Evolutionary conservation across 2,113 vertebrate genomes (phyloP).

Genomic region (Campylorhamphus procurvoides): DNA sequence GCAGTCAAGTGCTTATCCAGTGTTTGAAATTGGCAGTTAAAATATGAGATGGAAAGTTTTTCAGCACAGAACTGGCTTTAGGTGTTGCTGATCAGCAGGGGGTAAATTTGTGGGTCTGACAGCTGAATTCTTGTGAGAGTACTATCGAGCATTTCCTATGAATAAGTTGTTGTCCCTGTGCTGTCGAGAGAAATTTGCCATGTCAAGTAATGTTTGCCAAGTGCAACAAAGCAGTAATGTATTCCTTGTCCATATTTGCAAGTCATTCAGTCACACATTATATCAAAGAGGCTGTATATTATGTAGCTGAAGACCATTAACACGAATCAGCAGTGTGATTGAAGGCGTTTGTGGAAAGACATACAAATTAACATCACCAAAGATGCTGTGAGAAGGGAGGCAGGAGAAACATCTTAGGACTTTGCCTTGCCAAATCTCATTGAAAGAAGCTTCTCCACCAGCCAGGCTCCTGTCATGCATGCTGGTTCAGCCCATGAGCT

Average conservation of each 20-base stretch:
- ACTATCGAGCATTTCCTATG: neutral
- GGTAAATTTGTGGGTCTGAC: neutral
- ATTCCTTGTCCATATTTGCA: neutral
- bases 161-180: neutral
- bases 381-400: neutral
- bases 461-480: neutral
- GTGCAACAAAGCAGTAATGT: neutral
- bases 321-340: neutral
- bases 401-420: neutral
- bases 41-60: neutral
- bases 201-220: neutral
- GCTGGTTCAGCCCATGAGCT: neutral
- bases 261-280: neutral
- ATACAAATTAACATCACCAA: neutral
- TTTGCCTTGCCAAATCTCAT: neutral
- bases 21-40: neutral
- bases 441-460: neutral
- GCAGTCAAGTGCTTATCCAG: neutral
- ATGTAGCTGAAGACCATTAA: neutral
- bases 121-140: neutral
- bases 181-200: neutral
- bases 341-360: neutral
- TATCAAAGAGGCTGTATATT: neutral
- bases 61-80: neutral
- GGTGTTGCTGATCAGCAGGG: neutral